Base-by-base conservation (phyloP, 2,113 vertebrate species). In the Pelecanoides urinatrix region DNA sequence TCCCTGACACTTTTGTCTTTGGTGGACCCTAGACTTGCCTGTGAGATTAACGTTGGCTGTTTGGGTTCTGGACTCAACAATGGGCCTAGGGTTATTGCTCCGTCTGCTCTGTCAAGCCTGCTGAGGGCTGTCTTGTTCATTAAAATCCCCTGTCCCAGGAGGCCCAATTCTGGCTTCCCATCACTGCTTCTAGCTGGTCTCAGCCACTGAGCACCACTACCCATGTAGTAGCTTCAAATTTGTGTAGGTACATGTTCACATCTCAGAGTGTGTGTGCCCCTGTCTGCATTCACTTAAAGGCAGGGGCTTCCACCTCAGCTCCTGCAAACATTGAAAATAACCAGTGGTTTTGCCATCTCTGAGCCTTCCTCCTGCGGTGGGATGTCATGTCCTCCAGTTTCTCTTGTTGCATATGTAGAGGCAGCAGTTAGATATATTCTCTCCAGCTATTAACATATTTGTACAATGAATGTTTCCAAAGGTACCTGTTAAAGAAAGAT, bases 1-100 rank as follows among this genome's bases (percentile, higher is more conserved):
- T 49, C 18, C n/a, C n/a, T 73, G 26, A 55, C 16, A 25, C 22
- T 67, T 3, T 36, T 27, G 9, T 7, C 30, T 67, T 67, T 78
- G 40, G 13, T 42, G 16, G 22, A 19, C 21, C 36, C 50, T 25
- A 56, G 63, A 76, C 66, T 66, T 78, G 26, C 27, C 18, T 65
- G 27, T 44, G 58, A 18, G 29, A 29, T 40, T 22, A 65, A 6
- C 0, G 0, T 22, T n/a, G 13, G 16, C 16, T 23, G 2, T 29
- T 44, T 50, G 42, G 6, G 20, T 25, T 45, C 40, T 63, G 55
- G 32, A 34, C 58, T 30, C 32, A 50, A 15, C 0, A 1, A 11
- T 16, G 49, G 27, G 36, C 10, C 18, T 34, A 56, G 27, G 45
- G 38, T 42, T 68, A 40, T 25, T 52, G 40, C 32, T 29, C 63